Evolutionary conservation across 2,888 invertebrate species (phyloP).

Genomic region (Brenthis hecate): DNA sequence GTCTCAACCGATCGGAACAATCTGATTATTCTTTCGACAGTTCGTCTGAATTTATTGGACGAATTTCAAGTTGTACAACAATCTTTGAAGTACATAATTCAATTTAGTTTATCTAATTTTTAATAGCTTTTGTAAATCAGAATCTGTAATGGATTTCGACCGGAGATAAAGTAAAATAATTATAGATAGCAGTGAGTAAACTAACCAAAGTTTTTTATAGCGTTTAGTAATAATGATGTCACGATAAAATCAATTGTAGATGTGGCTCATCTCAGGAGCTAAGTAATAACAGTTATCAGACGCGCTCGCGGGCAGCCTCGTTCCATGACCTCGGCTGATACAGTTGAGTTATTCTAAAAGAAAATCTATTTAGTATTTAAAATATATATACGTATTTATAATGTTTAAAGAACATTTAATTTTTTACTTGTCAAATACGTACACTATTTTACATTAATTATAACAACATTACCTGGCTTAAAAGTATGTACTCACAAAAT

Average conservation of each 20-base stretch:
- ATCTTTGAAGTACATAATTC: conserved; percentile 27
- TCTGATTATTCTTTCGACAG: conserved; percentile 74
- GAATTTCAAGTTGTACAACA: conserved; percentile 33
- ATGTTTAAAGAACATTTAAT: neutral
- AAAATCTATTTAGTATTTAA: neutral
- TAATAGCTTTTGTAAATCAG: conserved; percentile 29
- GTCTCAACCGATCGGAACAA: conserved; percentile 62
- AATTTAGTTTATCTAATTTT: conserved; percentile 28
- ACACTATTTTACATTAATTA: too few species aligned
- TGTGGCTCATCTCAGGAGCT: conserved; percentile 65
- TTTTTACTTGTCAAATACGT: neutral
- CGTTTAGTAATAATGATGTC: conserved; percentile 65
- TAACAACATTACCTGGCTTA: too few species aligned
- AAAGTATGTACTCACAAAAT: too few species aligned
- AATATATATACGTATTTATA: neutral
- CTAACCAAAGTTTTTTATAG: conserved; percentile 32
- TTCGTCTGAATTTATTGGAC: conserved; percentile 36
- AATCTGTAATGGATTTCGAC: conserved; percentile 56
- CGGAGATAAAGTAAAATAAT: conserved; percentile 56
- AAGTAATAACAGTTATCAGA: conserved; percentile 65
- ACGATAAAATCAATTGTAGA: conserved; percentile 75
- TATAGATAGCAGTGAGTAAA: conserved; percentile 44
- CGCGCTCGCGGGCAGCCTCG: conserved; percentile 43
- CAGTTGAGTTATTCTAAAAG: conserved; percentile 11
- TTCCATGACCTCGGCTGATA: conserved; percentile 26